Base-by-base conservation (phyloP, 2,888 invertebrate species). In the Xylota sylvarum region DNA sequence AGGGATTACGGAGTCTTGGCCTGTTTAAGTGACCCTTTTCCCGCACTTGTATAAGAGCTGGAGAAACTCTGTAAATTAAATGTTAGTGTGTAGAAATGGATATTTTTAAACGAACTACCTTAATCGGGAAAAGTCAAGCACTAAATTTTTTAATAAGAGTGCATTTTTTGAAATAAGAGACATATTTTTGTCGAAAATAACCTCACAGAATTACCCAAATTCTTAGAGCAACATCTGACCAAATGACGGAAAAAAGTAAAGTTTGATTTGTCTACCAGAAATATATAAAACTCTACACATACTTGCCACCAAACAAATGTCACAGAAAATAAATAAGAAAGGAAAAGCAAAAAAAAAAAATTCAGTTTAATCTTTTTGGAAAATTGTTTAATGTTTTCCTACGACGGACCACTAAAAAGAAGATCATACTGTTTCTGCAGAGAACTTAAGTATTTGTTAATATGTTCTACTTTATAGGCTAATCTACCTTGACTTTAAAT, bases 1-100 rank as follows among this genome's bases (percentile, higher is more conserved):
- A 94, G 0, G 97, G 97, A 90, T 95, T 95, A 77, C 95, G 93
- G 89, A 94, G 94, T 90, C 93, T 94, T 6, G 96, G 95, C 56
- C 90, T 89, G 89, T 90, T 91, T 58, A 91, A 88, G 52, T 91
- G 89, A 58, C 93, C 91, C 89, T 92, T 92, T 83, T 91, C 89
- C 70, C 92, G 90, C 88, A 93, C 89, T 91, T 93, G 90, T 88
- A 90, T 89, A 88, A 91, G 46, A 2, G 74, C 77, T 32, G 88
- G 88, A n/a, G 85, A 77, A 5, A 88, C 73, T 48, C 87, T 88
- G 27, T 0, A 37, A 83, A 27, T 10, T 27, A 27, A n/a, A 0
- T 46, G 7, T 14, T 37, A 32, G 27, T 19, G n/a, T 0, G 5
- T 4, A 10, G 1, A 17, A 58, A 6, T 19, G 1, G 1, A n/a